These are phyloP conservation scores for Montipora capitata DNA, from an alignment of 92 coral and sea anemone species.

Conservation along the genomic window DNA sequence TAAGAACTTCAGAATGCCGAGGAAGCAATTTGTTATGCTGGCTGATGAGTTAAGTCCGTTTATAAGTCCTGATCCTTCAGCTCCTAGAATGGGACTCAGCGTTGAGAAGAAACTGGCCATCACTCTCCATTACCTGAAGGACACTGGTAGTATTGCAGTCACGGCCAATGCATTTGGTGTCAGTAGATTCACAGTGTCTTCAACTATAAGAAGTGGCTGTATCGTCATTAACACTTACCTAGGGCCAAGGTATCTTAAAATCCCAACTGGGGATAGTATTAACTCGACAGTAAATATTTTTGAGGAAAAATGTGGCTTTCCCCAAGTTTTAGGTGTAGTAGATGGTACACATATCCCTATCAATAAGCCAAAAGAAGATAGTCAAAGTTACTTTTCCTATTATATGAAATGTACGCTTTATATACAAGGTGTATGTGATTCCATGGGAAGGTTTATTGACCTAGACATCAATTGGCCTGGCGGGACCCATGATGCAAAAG, in stretches of 20 bases:
- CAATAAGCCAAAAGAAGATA: no score
- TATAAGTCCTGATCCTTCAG: constrained; percentile 32
- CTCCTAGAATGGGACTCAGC: constrained; percentile 32
- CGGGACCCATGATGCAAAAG: neutral
- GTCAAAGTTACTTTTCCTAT: no score
- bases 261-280: no score
- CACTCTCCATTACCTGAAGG: constrained; percentile 38
- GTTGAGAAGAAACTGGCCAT: constrained; percentile 37
- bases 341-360: no score
- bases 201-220: constrained; percentile 34
- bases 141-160: constrained; percentile 39
- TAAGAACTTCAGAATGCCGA: constrained; percentile 32
- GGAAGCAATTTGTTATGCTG: constrained; percentile 31
- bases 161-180: constrained; percentile 57
- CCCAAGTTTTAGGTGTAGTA: no score
- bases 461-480: constrained; percentile 77
- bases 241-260: no score
- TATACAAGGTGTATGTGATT: constrained; percentile 71
- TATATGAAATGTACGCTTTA: neutral
- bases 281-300: neutral
- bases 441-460: constrained; percentile 61
- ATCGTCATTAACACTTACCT: neutral
- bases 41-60: constrained; percentile 31
- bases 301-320: constrained; percentile 24
- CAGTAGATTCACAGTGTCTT: constrained; percentile 41